Percentiles rank a stretch among this genome's conserved stretches.
Evolutionary conservation across 2,888 invertebrate genomes (phyloP).

Genomic region (Drosophila subsilvestris): DNA sequence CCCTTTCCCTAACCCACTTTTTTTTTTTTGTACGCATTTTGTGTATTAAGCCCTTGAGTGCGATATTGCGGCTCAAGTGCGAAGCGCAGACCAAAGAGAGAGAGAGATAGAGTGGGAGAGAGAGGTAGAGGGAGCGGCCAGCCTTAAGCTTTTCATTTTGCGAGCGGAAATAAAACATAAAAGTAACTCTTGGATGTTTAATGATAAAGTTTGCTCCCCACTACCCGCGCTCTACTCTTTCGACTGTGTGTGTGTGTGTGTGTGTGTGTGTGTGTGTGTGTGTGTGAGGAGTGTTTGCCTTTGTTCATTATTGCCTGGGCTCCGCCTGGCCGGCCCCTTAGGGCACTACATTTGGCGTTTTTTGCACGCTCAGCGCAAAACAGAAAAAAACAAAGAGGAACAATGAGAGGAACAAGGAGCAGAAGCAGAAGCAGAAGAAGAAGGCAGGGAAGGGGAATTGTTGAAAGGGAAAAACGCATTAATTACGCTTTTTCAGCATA

Average conservation of each 20-base stretch:
- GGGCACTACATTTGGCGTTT: constrained; percentile 48
- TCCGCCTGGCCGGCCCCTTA: constrained; percentile 38
- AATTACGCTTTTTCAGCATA: constrained; percentile 75
- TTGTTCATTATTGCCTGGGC: constrained; percentile 51
- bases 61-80: constrained; percentile 76
- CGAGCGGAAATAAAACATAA: constrained; percentile 76
- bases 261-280: constrained; percentile 17
- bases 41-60: constrained; percentile 61
- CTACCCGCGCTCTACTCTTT: constrained; percentile 5
- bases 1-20: constrained; percentile 6
- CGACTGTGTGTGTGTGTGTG: background rate
- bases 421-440: too few species aligned
- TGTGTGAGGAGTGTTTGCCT: constrained; percentile 25
- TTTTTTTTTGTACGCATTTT: constrained; percentile 26
- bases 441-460: constrained; percentile 31
- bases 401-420: too few species aligned
- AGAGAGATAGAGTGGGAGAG: background rate
- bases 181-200: constrained; percentile 76
- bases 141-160: constrained; percentile 66
- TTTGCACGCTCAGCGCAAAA: constrained; percentile 69
- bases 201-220: constrained; percentile 67
- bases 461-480: constrained; percentile 69
- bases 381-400: constrained; percentile 32
- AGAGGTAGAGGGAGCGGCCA: constrained; percentile 25
- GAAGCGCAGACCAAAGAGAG: constrained; percentile 25